These are phyloP conservation scores for Pseudomyrmex dendroicus DNA, from an alignment of 1,140 invertebrate species.

Conservation along the genomic window DNA sequence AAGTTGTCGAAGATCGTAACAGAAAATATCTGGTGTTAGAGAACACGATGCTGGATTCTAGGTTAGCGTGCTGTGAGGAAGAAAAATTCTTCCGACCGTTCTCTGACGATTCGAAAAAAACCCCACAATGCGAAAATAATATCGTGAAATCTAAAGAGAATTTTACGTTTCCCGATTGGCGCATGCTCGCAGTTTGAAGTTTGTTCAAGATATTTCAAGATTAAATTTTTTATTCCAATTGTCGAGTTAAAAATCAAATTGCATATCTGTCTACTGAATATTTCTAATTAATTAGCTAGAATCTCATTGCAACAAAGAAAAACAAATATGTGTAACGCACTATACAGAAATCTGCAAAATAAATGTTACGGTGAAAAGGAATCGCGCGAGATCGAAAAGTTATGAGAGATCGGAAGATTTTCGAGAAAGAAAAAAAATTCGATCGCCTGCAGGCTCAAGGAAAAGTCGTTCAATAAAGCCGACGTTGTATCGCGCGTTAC, in stretches of 20 bases:
- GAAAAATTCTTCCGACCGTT: no score
- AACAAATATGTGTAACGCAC: no score
- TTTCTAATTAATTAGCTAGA: no score
- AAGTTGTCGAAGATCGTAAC: constrained; percentile 2
- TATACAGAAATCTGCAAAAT: neutral
- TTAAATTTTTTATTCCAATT: no score
- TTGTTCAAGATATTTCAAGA: no score
- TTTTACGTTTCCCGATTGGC: neutral
- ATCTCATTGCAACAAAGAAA: no score
- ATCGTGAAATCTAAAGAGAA: neutral
- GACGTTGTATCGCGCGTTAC: constrained; percentile 49
- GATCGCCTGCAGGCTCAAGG: constrained; percentile 26
- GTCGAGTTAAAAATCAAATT: no score
- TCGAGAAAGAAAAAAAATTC: constrained; percentile 18
- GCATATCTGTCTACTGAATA: no score
- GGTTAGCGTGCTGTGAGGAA: neutral
- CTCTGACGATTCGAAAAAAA: neutral
- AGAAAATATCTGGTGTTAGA: neutral
- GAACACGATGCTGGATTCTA: neutral
- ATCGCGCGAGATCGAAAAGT: constrained; percentile 26
- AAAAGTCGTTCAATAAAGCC: constrained; percentile 44
- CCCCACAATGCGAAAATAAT: neutral
- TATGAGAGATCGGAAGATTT: constrained; percentile 38
- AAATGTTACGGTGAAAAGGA: neutral
- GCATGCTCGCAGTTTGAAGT: neutral